These are phyloP conservation scores for Urophycis tenuis DNA, from an alignment of 2,797 vertebrate genomes.

Conservation along the genomic window DNA sequence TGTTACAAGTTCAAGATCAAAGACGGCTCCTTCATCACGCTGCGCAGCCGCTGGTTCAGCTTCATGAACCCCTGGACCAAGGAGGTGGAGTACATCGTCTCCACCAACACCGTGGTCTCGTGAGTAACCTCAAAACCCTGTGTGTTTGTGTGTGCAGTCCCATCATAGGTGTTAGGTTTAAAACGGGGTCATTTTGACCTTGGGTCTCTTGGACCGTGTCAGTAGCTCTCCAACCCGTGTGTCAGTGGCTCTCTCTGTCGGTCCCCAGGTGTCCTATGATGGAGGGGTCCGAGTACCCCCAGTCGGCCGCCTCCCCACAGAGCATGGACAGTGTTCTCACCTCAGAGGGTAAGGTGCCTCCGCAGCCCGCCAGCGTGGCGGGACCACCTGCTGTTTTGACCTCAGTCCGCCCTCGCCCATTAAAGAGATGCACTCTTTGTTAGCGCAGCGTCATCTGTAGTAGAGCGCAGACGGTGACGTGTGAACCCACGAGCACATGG, in stretches of 20 bases:
- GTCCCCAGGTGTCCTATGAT: constrained; percentile 78
- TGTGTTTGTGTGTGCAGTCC: background rate
- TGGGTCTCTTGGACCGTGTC: too few relatives aligned
- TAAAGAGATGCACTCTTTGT: too few relatives aligned
- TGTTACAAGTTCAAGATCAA: constrained; percentile 99
- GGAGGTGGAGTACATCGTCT: constrained; percentile 99
- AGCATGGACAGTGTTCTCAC: constrained; percentile 92
- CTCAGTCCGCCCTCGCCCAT: background rate
- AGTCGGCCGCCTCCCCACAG: constrained; percentile 84
- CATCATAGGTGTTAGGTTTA: background rate
- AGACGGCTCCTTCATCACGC: constrained; percentile 94
- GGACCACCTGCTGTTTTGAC: background rate
- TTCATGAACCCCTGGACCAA: constrained; percentile 99
- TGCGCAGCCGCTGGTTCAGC: constrained; percentile 98
- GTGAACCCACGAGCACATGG: background rate
- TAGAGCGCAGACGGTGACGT: background rate
- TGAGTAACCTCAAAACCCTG: constrained; percentile 67
- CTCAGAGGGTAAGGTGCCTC: constrained; percentile 71
- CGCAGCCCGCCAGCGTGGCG: background rate
- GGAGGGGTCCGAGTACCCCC: constrained; percentile 84
- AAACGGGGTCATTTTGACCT: too few relatives aligned
- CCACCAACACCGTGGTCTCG: constrained; percentile 96
- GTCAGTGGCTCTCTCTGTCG: background rate
- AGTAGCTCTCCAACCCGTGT: background rate
- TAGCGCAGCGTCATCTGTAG: too few relatives aligned